phyloP scores from a whole-genome alignment of 2,113 vertebrate genomes.

The Microtus pennsylvanicus region DNA sequence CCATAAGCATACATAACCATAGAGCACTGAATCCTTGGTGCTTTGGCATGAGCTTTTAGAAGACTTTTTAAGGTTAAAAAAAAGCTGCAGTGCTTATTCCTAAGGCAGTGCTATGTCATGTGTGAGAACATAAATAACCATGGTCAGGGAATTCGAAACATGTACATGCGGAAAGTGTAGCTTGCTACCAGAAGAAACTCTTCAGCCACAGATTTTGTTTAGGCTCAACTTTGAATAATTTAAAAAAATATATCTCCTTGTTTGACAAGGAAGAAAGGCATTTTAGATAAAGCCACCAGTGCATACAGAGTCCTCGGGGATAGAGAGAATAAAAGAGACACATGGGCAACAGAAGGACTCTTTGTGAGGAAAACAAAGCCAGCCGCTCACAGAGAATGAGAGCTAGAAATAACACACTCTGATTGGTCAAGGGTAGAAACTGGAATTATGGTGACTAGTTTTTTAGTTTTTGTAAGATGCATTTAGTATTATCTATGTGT shows the following conservation, averaged over 20 bases:
- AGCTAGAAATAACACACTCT: neutral
- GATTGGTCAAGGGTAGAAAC: neutral
- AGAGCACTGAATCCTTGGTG: neutral
- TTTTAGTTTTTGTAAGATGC: neutral
- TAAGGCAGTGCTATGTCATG: neutral
- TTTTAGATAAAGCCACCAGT: neutral
- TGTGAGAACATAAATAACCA: neutral
- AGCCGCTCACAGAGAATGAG: neutral
- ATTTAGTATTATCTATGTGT: neutral
- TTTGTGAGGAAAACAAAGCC: neutral
- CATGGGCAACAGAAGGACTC: neutral
- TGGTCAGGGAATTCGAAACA: fast-evolving
- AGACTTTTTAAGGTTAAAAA: neutral
- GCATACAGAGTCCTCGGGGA: neutral
- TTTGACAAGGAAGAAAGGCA: neutral
- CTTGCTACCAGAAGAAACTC: neutral
- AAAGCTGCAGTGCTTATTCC: neutral
- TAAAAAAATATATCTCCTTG: neutral
- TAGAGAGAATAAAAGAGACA: neutral
- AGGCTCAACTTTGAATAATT: neutral
- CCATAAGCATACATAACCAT: neutral
- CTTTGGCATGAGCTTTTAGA: neutral
- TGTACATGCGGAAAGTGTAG: neutral
- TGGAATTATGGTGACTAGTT: neutral
- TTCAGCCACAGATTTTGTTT: neutral